A percentile compares a stretch with the other conserved stretches of the same genome.
Evolutionary conservation across 2,888 invertebrate species (phyloP).

Genomic region (Troilus luridus): DNA sequence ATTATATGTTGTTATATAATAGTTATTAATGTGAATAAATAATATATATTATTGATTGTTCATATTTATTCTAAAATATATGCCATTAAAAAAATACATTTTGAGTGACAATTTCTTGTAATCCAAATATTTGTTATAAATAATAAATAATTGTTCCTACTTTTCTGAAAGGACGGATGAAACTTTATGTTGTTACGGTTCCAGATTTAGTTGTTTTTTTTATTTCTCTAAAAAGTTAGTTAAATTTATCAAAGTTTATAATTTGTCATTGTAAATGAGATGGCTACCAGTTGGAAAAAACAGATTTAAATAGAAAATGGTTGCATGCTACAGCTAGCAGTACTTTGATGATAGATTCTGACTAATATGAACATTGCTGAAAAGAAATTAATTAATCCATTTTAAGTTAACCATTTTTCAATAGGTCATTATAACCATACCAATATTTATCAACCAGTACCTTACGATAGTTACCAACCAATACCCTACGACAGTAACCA

Average conservation of each 20-base stretch:
- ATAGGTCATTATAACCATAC: no score
- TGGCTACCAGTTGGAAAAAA: background rate
- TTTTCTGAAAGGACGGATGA: background rate
- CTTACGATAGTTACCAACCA: no score
- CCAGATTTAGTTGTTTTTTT: background rate
- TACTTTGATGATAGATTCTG: no score
- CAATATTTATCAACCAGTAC: no score
- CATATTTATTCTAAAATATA: constrained; percentile 48
- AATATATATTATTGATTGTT: constrained; percentile 50
- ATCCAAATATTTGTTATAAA: background rate
- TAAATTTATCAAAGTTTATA: background rate
- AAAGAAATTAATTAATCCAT: no score
- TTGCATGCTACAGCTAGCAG: no score
- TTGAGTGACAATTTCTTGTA: background rate
- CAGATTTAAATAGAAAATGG: no score
- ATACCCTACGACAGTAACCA: no score
- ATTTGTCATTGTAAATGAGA: background rate
- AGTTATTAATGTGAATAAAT: constrained; percentile 59
- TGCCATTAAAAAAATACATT: background rate
- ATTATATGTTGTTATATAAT: constrained; percentile 47
- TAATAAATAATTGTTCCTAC: background rate
- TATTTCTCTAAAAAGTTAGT: background rate
- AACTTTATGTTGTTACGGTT: background rate
- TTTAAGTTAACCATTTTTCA: no score
- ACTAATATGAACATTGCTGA: no score